Evolutionary conservation across 2,888 invertebrate species (phyloP).

Genomic region (Loripinus fragilis): DNA sequence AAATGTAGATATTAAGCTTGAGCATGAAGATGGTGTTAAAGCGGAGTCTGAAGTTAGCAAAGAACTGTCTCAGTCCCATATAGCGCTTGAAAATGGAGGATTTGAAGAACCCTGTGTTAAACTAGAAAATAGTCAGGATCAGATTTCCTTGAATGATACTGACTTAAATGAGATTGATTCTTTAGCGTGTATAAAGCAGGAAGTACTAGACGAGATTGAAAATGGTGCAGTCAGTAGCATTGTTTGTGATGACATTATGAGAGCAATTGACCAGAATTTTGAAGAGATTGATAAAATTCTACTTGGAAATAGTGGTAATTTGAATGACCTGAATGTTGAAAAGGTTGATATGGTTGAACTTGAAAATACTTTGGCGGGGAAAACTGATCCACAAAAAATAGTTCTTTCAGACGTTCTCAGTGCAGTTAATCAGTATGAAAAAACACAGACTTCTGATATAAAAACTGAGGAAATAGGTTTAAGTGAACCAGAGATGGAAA

Average conservation of each 20-base stretch:
- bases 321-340: neutral
- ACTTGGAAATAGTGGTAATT: neutral
- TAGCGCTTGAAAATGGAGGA: neutral
- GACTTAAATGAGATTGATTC: neutral
- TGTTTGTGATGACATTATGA: neutral
- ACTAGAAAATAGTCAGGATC: neutral
- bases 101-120: neutral
- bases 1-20: no score
- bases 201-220: neutral
- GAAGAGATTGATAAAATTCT: constrained; percentile 4
- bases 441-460: neutral
- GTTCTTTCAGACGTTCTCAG: neutral
- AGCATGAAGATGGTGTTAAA: neutral
- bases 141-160: neutral
- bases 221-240: neutral
- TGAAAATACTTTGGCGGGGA: neutral
- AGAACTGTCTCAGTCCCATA: neutral
- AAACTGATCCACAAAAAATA: neutral
- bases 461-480: neutral
- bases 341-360: neutral
- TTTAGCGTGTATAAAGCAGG: neutral
- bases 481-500: neutral
- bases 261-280: neutral
- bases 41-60: neutral
- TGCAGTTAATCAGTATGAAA: neutral